A percentile compares a stretch with the other conserved stretches of the same genome.
These are phyloP conservation scores for Cydia strobilella DNA, from an alignment of 1,140 invertebrate genomes.

Conservation along the genomic window DNA sequence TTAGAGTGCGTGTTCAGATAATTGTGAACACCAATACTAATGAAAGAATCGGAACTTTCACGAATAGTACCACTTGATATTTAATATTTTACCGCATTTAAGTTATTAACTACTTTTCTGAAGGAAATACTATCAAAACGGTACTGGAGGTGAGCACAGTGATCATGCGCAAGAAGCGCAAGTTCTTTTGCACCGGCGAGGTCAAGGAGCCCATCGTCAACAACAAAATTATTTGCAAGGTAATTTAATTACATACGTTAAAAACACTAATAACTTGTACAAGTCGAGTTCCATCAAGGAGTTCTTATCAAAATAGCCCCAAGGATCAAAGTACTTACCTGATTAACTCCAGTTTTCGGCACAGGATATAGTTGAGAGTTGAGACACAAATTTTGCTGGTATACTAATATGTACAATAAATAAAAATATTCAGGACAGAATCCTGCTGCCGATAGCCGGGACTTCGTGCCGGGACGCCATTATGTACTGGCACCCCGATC, in stretches of 20 bases:
- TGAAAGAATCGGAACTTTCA: too few relatives aligned
- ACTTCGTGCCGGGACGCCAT: slow-evolving; percentile 71
- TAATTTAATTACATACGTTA: slow-evolving; percentile 33
- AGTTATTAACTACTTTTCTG: background rate
- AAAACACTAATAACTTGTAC: too few relatives aligned
- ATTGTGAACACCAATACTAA: too few relatives aligned
- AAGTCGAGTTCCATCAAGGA: too few relatives aligned
- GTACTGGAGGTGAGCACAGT: slow-evolving; percentile 71
- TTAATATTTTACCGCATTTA: background rate
- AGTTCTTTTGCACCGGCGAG: slow-evolving; percentile 74
- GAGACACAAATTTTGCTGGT: too few relatives aligned
- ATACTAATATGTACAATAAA: slow-evolving; percentile 14
- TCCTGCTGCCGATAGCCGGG: slow-evolving; percentile 69
- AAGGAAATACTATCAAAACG: slow-evolving; percentile 75
- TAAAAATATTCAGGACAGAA: slow-evolving; percentile 56
- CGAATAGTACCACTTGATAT: background rate
- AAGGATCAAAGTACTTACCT: too few relatives aligned
- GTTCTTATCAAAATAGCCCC: too few relatives aligned
- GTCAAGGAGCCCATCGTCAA: slow-evolving; percentile 74
- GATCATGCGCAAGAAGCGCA: slow-evolving; percentile 71
- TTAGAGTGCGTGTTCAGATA: too few relatives aligned
- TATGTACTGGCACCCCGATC: slow-evolving; percentile 73
- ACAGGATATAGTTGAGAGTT: too few relatives aligned
- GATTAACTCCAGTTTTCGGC: too few relatives aligned
- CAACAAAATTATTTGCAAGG: slow-evolving; percentile 75